These are phyloP conservation scores for Leptarthrus brevirostris DNA, from an alignment of 2,888 invertebrate species.

Conservation along the genomic window DNA sequence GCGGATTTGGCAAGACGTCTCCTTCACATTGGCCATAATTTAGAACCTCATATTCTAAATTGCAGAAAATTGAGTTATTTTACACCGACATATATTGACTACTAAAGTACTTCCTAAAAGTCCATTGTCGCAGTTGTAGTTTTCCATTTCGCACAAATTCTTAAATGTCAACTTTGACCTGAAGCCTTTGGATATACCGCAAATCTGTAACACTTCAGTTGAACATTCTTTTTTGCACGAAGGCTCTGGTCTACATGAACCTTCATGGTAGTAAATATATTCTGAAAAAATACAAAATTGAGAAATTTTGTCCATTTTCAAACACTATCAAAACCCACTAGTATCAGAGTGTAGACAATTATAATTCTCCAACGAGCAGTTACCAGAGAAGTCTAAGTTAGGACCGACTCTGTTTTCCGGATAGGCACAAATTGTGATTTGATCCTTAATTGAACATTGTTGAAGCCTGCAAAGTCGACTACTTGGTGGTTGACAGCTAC, in stretches of 20 bases:
- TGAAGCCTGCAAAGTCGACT: not conserved
- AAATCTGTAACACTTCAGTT: not conserved
- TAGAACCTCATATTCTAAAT: not conserved
- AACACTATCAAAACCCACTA: not conserved
- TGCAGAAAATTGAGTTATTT: not conserved
- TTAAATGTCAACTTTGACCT: constrained; percentile 12
- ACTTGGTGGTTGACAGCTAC: not conserved
- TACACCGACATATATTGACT: too few relatives aligned
- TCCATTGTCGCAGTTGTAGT: constrained; percentile 20
- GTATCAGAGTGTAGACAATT: not conserved
- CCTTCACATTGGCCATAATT: not conserved
- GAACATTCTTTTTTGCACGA: constrained; percentile 1
- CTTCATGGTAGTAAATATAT: constrained; percentile 4
- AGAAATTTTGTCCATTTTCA: not conserved
- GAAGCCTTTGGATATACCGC: not conserved
- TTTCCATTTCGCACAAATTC: constrained; percentile 16
- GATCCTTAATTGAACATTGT: not conserved
- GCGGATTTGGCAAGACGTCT: not conserved
- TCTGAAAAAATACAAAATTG: not conserved
- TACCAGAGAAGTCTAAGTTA: not conserved
- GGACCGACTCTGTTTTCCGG: constrained; percentile 16
- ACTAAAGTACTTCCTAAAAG: not conserved
- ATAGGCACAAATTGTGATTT: not conserved
- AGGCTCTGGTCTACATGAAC: not conserved
- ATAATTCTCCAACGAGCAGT: constrained; percentile 7